Base-by-base conservation (phyloP, 2,888 invertebrate genomes). In the Leucoptera coffeella region DNA sequence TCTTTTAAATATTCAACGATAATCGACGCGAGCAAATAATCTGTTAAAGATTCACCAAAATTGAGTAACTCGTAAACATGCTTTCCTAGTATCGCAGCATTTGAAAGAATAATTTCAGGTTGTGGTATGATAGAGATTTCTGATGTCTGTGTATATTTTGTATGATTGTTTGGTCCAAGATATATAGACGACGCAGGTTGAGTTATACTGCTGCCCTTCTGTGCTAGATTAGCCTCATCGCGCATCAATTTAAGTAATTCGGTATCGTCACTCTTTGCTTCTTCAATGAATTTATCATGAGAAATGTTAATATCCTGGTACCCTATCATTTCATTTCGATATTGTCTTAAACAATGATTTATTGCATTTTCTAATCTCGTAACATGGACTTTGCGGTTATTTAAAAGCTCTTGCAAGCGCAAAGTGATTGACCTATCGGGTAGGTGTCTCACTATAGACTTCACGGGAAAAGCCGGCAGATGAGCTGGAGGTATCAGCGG, bases 131-230 rank as follows among this genome's bases (percentile, higher is more conserved):
- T n/a, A n/a, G n/a, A n/a, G n/a, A 60, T 51, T 42, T 64, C 72
- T 12, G 80, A 78, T 9, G 80, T 80, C 52, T 80, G 80, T 1
- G 74, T 73, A 39, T 62, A 55, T 44, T 78, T 77, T 17, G 6
- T 6, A 17, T 17, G n/a, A 12, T 40, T 40, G 20, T 32, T 35
- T 42, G 40, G 7, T 29, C 27, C 15, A 21, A 30, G 8, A 9
- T 9, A 9, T n/a, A 20, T 12, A 13, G 22, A 22, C 4, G 22
- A 12, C 11, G 3, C 11, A 3, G 22, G 22, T 10, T 22, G 3
- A 2, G n/a, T n/a, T n/a, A n/a, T n/a, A n/a, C n/a, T n/a, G n/a
- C n/a, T n/a, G n/a, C n/a, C n/a, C n/a, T n/a, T n/a, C n/a, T n/a
- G n/a, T n/a, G n/a, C n/a, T n/a, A n/a, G n/a, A n/a, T n/a, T n/a